Percentiles rank a stretch among this genome's conserved stretches.
These are phyloP conservation scores for Ctenochaetus hawaiiensis DNA, from an alignment of 2,797 vertebrate species.

Conservation along the genomic window DNA sequence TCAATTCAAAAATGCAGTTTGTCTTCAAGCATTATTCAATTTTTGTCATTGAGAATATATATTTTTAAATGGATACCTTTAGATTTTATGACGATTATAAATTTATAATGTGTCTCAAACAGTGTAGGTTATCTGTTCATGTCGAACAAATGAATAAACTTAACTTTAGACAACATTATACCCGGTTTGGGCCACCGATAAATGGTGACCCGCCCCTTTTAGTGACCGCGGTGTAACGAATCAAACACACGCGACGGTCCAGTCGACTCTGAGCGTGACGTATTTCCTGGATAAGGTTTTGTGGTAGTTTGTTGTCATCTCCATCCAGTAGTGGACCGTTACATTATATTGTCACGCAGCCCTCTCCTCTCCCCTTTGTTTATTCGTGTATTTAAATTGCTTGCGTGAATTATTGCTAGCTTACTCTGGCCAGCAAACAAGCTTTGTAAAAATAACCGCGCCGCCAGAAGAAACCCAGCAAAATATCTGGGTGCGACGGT, in stretches of 20 bases:
- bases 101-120: neutral
- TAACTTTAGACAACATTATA: neutral
- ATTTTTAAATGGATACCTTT: neutral
- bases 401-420: neutral
- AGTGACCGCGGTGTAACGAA: conserved; percentile 1
- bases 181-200: fast-evolving
- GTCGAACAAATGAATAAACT: neutral
- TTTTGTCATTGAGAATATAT: no score
- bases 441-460: conserved; percentile 8
- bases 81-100: neutral
- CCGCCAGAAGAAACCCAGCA: neutral
- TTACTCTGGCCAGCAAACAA: neutral
- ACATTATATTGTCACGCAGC: conserved; percentile 22
- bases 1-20: no score
- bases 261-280: conserved; percentile 69
- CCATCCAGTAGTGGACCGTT: conserved; percentile 53
- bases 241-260: conserved; percentile 48
- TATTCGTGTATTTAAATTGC: conserved; percentile 6
- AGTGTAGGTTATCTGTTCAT: fast-evolving
- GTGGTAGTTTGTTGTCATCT: conserved; percentile 78
- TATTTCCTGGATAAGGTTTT: conserved; percentile 79
- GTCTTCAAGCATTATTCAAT: no score
- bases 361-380: neutral
- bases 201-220: conserved; percentile 37
- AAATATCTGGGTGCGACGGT: conserved; percentile 25